Evolutionary conservation across 2,797 vertebrate species (phyloP), one percentile per base, ranked within the genome.

Genomic region (Lepus townsendii): DNA sequence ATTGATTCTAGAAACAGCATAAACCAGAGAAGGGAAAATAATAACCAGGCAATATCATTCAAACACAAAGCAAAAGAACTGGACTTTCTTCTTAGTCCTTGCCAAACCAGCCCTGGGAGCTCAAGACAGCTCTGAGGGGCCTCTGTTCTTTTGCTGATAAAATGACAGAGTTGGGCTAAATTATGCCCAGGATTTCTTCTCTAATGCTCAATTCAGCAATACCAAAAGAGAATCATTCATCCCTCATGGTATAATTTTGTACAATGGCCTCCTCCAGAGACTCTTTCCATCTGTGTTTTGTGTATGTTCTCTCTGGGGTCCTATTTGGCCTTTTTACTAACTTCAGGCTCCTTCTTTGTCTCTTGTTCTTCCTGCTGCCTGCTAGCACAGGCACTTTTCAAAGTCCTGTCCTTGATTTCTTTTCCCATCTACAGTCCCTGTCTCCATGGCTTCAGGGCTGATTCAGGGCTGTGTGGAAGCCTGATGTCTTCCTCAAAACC

Each of bases 1-100:
- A 94, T 92, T 96, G 95, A 96, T 96, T 94, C 83, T 62, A 91
- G 69, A 52, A 47, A 27, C 91, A 83, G 87, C 66, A 80, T 91
- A 96, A 96, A 95, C 86, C 93, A 66, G 73, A 93, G 22, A 65
- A 79, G 4, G 35, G 95, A 95, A 84, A 88, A 78, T 11, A 85
- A 60, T 4, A 14, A 35, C 88, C 52, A 42, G 75, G 52, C 9
- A 69, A 90, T 54, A 91, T 80, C 54, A 63, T 88, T 92, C 26
- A 84, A 83, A 84, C n/a, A 66, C 16, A 77, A 94, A 62, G 52
- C 77, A 73, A 22, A 38, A 69, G 22, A 88, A 60, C 83, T 50
- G 47, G 73, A 32, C 91, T 80, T 88, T 83, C 69, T 77, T 86
- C 72, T 65, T 52, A 54, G 71, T 92, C 94, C 47, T 47, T 10